These are phyloP conservation scores for Tiliqua scincoides DNA, from an alignment of 2,113 vertebrate genomes.

Conservation along the genomic window DNA sequence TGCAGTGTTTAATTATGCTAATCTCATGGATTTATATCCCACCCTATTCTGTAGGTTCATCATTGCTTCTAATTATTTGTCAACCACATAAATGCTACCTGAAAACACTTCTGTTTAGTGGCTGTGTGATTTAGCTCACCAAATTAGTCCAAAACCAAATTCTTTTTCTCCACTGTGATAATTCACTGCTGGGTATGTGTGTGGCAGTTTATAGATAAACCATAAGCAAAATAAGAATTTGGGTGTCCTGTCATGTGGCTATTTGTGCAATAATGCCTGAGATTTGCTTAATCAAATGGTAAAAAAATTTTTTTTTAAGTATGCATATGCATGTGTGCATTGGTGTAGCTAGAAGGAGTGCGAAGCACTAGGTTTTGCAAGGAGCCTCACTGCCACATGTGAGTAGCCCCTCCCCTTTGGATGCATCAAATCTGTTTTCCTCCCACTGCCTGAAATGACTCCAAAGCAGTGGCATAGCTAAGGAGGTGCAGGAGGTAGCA, in stretches of 20 bases:
- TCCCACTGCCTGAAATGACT: too few species aligned
- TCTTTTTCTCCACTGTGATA: neutral
- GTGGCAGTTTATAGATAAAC: neutral
- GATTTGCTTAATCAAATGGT: neutral
- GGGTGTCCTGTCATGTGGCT: neutral
- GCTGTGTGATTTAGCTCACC: neutral
- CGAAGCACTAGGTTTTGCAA: too few species aligned
- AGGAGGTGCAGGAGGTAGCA: too few species aligned
- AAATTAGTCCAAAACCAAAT: neutral
- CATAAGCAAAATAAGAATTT: neutral
- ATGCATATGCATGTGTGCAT: neutral
- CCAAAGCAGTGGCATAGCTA: too few species aligned
- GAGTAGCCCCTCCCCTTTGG: too few species aligned
- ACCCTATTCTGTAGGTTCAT: neutral
- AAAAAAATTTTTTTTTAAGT: neutral
- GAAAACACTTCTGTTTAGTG: too few species aligned
- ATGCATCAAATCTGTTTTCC: too few species aligned
- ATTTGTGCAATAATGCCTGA: neutral
- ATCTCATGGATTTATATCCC: neutral
- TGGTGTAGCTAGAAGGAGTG: too few species aligned
- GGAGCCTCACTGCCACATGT: too few species aligned
- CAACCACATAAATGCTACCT: neutral
- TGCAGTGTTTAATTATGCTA: neutral
- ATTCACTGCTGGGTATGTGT: neutral
- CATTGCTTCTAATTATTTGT: neutral